A percentile compares a stretch with the other conserved stretches of the same genome.
Evolutionary conservation across 1,140 invertebrate species (phyloP).

Genomic region (Scylla paramamosain): DNA sequence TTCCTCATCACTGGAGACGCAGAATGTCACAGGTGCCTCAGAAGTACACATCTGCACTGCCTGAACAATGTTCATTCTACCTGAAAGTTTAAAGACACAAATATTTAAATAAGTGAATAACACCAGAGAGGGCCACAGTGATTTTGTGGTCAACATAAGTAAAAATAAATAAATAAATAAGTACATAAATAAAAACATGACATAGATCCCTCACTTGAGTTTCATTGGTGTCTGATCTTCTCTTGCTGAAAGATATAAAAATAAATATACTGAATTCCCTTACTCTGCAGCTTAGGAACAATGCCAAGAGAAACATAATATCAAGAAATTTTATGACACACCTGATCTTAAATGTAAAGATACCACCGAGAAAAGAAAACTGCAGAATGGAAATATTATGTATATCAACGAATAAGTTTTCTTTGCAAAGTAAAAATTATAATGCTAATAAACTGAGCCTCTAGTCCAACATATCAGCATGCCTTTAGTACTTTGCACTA

Average conservation of each 20-base stretch:
- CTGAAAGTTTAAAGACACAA: conserved; percentile 26
- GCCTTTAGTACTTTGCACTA: too few species aligned
- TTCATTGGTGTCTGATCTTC: not conserved
- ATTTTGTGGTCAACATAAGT: not conserved
- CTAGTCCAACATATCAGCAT: too few species aligned
- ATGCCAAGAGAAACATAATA: too few species aligned
- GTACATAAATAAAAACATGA: not conserved
- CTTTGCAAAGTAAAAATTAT: too few species aligned
- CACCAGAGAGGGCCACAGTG: not conserved
- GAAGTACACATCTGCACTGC: conserved; percentile 38
- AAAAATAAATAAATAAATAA: conserved; percentile 8
- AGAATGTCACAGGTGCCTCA: conserved; percentile 51
- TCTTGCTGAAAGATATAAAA: not conserved
- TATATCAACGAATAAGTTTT: too few species aligned
- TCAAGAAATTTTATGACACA: too few species aligned
- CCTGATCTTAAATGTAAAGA: too few species aligned
- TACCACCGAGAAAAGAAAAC: too few species aligned
- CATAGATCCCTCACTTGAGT: not conserved
- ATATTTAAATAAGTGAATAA: not conserved
- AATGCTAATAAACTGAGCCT: too few species aligned
- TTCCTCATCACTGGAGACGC: conserved; percentile 48
- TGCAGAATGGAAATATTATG: too few species aligned
- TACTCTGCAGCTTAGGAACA: too few species aligned
- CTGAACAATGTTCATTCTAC: conserved; percentile 60
- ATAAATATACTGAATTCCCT: too few species aligned